Evolutionary conservation across 2,113 vertebrate species (phyloP).

Genomic region (Passer montanus): DNA sequence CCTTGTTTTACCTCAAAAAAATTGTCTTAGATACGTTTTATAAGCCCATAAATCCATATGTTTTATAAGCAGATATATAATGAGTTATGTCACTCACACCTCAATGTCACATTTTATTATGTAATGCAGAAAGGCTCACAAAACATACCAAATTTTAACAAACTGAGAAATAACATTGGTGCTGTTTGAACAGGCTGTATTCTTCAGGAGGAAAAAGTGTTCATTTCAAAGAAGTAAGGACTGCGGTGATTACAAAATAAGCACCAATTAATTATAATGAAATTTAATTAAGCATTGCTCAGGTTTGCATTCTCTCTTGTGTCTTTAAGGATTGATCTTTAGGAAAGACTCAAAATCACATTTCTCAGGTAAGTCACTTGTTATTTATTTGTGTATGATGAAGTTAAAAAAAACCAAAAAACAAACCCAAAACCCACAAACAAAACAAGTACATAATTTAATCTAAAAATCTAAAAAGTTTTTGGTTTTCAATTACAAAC

Average conservation of each 20-base stretch:
- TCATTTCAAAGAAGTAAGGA: not conserved
- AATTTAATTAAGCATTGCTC: not conserved
- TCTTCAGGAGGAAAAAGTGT: not conserved
- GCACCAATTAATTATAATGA: not conserved
- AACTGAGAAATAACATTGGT: not conserved
- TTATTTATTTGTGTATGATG: not conserved
- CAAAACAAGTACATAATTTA: not conserved
- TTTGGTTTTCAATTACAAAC: not conserved
- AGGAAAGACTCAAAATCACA: not conserved
- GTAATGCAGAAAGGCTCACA: not conserved
- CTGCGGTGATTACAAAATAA: not conserved
- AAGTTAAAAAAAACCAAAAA: not conserved
- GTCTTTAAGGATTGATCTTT: not conserved
- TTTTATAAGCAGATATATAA: not conserved
- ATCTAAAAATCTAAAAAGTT: not conserved
- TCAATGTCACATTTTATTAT: not conserved
- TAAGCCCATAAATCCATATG: not conserved
- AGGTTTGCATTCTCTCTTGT: not conserved
- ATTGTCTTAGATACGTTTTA: not conserved
- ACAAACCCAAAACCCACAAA: accelerated
- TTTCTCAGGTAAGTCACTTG: not conserved
- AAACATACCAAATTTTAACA: not conserved
- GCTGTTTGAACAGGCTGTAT: not conserved
- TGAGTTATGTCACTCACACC: not conserved
- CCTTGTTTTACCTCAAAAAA: not conserved